Conservation (phyloP, 1,140 invertebrate genomes). For the Callitettix versicolor region DNA sequence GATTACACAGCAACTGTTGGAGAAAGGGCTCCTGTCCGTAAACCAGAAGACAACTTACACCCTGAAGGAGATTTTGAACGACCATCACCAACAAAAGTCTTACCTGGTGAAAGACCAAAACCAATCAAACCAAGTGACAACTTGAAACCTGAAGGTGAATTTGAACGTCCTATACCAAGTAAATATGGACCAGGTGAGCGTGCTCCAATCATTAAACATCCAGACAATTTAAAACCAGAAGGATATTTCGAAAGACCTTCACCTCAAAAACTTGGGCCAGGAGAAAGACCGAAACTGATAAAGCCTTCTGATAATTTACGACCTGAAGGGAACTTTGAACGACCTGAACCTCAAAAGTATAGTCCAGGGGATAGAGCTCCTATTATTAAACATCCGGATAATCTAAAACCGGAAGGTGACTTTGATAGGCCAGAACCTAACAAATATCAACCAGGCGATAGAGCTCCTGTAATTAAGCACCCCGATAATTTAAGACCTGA, state of each 20-base stretch:
- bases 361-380: slow-evolving; percentile 32
- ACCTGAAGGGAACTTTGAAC: slow-evolving; percentile 35
- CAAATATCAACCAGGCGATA: slow-evolving; percentile 31
- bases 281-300: slow-evolving; percentile 43
- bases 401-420: slow-evolving; percentile 36
- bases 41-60: slow-evolving; percentile 34
- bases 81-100: slow-evolving; percentile 21
- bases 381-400: slow-evolving; percentile 32
- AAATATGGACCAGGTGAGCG: slow-evolving; percentile 40
- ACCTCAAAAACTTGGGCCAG: slow-evolving; percentile 32
- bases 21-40: slow-evolving; percentile 32
- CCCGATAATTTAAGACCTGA: slow-evolving; percentile 40
- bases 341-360: slow-evolving; percentile 23
- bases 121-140: slow-evolving; percentile 33
- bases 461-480: slow-evolving; percentile 29
- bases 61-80: slow-evolving; percentile 35
- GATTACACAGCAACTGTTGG: slow-evolving; percentile 25
- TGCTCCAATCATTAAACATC: slow-evolving; percentile 32
- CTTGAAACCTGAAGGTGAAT: slow-evolving; percentile 40
- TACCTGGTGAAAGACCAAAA: slow-evolving; percentile 33
- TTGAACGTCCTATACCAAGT: slow-evolving; percentile 28
- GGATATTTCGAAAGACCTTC: slow-evolving; percentile 37
- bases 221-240: slow-evolving; percentile 46
- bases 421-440: slow-evolving; percentile 29
- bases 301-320: slow-evolving; percentile 35